These are phyloP conservation scores for Aphelinus certus DNA, from an alignment of 1,140 invertebrate genomes.

Conservation along the genomic window DNA sequence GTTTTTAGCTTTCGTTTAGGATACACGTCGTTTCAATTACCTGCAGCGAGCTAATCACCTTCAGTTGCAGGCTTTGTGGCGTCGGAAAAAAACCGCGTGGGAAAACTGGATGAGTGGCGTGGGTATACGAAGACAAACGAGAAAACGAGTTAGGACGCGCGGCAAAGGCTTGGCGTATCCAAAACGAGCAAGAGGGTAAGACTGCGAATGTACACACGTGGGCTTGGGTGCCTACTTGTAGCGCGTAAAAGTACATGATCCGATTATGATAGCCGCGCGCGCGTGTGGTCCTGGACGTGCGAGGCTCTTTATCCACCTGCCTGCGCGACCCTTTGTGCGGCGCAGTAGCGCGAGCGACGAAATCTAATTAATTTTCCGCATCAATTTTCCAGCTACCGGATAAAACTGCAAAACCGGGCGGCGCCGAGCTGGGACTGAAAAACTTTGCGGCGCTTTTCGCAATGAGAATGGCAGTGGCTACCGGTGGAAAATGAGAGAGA, in stretches of 20 bases:
- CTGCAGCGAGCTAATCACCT: too few species aligned
- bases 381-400: conserved; percentile 32
- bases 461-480: not conserved
- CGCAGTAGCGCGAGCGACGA: conserved; percentile 9
- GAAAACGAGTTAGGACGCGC: conserved; percentile 6
- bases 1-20: too few species aligned
- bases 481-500: not conserved
- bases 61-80: too few species aligned
- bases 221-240: too few species aligned
- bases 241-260: conserved; percentile 31
- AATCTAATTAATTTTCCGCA: conserved; percentile 41
- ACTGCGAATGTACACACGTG: not conserved
- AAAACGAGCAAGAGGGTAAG: not conserved
- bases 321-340: conserved; percentile 2
- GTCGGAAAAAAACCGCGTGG: too few species aligned
- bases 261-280: conserved; percentile 26
- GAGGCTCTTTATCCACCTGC: too few species aligned
- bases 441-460: conserved; percentile 13
- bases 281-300: too few species aligned
- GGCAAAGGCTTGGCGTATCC: not conserved
- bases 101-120: too few species aligned
- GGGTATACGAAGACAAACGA: not conserved
- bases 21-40: too few species aligned
- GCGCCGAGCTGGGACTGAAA: conserved; percentile 24
- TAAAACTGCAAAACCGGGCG: conserved; percentile 30